phyloP scores from a whole-genome alignment of 1,140 invertebrate species.

The Zaprionus ghesquierei region DNA sequence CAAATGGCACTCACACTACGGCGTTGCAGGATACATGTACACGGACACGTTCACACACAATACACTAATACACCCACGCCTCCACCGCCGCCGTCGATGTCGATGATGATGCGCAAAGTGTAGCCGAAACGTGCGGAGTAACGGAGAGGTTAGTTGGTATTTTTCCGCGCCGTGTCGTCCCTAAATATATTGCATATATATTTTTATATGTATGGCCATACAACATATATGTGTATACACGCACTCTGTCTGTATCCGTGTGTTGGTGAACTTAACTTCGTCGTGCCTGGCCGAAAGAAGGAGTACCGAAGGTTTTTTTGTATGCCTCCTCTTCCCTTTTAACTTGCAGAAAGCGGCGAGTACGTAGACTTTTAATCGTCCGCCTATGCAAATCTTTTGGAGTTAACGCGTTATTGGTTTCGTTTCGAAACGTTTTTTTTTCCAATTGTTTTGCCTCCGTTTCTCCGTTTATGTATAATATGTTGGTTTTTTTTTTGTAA shows the following conservation, averaged over 20 bases:
- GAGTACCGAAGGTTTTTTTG: constrained; percentile 69
- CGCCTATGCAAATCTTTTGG: constrained; percentile 35
- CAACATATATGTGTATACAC: constrained; percentile 31
- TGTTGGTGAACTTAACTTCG: constrained; percentile 58
- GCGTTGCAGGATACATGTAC: constrained; percentile 28
- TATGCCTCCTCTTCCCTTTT: constrained; percentile 27
- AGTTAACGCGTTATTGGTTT: constrained; percentile 12
- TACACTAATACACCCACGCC: constrained; percentile 26
- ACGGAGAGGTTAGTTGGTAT: constrained; percentile 67
- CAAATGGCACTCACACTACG: constrained; percentile 36
- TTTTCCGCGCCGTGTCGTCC: constrained; percentile 75
- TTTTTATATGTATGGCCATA: constrained; percentile 20
- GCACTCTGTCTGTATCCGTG: constrained; percentile 44
- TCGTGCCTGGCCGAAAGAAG: constrained; percentile 55
- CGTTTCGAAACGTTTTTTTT: constrained; percentile 22
- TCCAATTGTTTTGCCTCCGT: constrained; percentile 35
- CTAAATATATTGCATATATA: constrained; percentile 75
- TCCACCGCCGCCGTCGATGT: background rate
- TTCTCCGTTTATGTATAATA: constrained; percentile 48
- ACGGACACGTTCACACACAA: constrained; percentile 31
- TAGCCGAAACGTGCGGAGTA: constrained; percentile 39
- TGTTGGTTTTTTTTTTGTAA: constrained; percentile 68
- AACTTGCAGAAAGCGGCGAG: constrained; percentile 48
- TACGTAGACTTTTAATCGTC: constrained; percentile 25
- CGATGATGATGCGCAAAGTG: constrained; percentile 54